A percentile compares a stretch with the other conserved stretches of the same genome.
These are phyloP conservation scores for Druon quercuslanigerum DNA, from an alignment of 1,140 invertebrate genomes.

Conservation along the genomic window DNA sequence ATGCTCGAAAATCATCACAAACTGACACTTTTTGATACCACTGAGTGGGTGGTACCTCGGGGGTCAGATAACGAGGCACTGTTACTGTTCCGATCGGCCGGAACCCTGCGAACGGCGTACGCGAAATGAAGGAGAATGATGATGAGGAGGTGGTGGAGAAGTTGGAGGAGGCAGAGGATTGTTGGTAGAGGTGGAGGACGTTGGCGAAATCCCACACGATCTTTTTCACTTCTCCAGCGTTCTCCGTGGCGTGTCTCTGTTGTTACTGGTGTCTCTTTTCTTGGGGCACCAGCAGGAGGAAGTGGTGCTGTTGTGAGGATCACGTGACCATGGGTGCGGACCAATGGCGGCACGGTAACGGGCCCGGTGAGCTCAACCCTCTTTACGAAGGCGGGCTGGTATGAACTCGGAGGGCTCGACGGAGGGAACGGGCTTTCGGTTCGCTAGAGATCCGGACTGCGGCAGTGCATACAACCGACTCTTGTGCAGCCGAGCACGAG, in stretches of 20 bases:
- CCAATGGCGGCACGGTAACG: constrained; percentile 71
- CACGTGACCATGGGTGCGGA: constrained; percentile 63
- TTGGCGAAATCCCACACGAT: constrained; percentile 50
- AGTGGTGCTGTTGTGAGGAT: constrained; percentile 53
- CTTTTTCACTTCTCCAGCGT: constrained; percentile 63
- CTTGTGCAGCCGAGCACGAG: constrained; percentile 51
- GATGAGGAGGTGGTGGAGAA: constrained; percentile 44
- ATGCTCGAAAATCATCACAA: background rate
- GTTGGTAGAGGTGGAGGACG: constrained; percentile 50
- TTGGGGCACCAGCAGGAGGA: constrained; percentile 42
- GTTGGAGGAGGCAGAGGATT: constrained; percentile 44
- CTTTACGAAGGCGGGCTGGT: constrained; percentile 70
- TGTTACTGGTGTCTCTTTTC: constrained; percentile 68
- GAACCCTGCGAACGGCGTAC: constrained; percentile 54
- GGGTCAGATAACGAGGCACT: constrained; percentile 51
- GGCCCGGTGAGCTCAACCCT: constrained; percentile 64
- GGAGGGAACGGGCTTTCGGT: constrained; percentile 59
- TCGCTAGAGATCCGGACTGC: constrained; percentile 56
- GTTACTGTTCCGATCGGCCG: constrained; percentile 60
- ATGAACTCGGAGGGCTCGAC: constrained; percentile 59
- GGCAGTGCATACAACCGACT: constrained; percentile 62
- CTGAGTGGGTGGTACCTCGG: constrained; percentile 39
- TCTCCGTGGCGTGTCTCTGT: constrained; percentile 66
- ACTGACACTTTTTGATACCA: constrained; percentile 31
- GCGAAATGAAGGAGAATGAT: constrained; percentile 57